Evolutionary conservation across 2,797 vertebrate genomes (phyloP).

Genomic region (Parotocinclus haroldoi): DNA sequence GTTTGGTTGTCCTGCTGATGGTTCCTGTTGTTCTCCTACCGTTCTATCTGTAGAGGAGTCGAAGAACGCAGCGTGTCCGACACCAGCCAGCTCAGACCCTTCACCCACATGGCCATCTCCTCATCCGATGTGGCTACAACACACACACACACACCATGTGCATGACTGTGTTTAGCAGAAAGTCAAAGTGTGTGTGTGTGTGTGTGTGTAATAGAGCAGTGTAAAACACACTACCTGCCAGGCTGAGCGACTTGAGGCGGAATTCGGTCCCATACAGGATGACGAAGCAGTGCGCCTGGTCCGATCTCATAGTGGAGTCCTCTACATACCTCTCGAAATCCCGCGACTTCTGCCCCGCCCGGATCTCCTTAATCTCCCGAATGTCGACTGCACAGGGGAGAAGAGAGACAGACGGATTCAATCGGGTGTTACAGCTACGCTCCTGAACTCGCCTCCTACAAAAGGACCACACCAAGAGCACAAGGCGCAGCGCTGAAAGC

Average conservation of each 20-base stretch:
- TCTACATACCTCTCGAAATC: conserved; percentile 98
- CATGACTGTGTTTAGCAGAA: background rate
- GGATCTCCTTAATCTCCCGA: conserved; percentile 96
- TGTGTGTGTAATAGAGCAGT: background rate
- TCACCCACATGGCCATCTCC: conserved; percentile 97
- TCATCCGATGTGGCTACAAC: conserved; percentile 89
- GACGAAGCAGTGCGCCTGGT: conserved; percentile 90
- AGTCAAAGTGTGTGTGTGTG: background rate
- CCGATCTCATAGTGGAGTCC: conserved; percentile 80
- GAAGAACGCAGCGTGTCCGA: conserved; percentile 86
- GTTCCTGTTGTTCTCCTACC: conserved; percentile 60
- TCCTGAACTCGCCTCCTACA: too few relatives aligned
- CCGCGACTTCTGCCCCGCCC: conserved; percentile 85
- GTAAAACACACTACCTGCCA: conserved; percentile 78
- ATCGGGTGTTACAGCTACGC: too few relatives aligned
- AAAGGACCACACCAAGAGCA: too few relatives aligned
- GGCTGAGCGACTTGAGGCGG: conserved; percentile 91
- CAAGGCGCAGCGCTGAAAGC: too few relatives aligned
- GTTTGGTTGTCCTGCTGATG: too few relatives aligned
- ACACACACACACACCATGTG: conserved; percentile 9
- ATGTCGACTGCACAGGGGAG: conserved; percentile 81
- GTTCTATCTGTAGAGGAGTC: conserved; percentile 93
- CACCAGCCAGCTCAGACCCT: conserved; percentile 88
- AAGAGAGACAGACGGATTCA: background rate
- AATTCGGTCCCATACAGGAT: conserved; percentile 95